Percentiles rank a stretch among this genome's conserved stretches.
These are phyloP conservation scores for Canis aureus DNA, from an alignment of 2,113 vertebrate genomes.

Conservation along the genomic window DNA sequence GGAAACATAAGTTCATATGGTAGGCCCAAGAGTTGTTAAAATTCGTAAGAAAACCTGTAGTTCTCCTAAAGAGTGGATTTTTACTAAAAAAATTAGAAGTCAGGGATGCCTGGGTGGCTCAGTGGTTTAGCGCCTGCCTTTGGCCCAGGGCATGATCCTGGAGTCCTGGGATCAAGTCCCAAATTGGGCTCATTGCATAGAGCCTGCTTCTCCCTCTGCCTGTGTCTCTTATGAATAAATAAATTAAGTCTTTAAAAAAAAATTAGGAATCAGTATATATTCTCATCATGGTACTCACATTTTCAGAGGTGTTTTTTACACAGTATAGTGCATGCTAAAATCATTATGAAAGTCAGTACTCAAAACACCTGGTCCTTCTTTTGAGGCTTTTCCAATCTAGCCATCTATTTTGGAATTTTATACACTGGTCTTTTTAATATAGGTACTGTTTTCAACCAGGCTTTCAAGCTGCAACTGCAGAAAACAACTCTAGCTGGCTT, in stretches of 20 bases:
- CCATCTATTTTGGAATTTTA: conserved; percentile 43
- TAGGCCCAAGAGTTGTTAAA: not conserved
- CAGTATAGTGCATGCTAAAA: not conserved
- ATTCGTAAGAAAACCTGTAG: not conserved
- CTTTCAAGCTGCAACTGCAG: not conserved
- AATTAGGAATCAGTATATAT: not conserved
- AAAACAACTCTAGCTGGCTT: conserved; percentile 31
- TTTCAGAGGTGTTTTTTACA: not conserved
- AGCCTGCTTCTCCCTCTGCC: too few relatives aligned
- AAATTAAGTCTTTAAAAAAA: not conserved
- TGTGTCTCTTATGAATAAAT: too few relatives aligned
- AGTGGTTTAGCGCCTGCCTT: too few relatives aligned
- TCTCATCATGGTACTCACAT: not conserved
- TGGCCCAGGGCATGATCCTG: too few relatives aligned
- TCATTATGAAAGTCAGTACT: not conserved
- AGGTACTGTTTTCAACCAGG: not conserved
- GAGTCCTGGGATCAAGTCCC: too few relatives aligned
- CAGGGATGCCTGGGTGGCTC: not conserved
- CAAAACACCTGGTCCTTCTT: not conserved
- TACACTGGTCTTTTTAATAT: not conserved
- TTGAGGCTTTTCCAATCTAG: conserved; percentile 29
- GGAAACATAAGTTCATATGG: not conserved
- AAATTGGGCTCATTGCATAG: too few relatives aligned
- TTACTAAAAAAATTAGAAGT: conserved; percentile 18
- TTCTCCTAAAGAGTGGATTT: conserved; percentile 8